Percentiles rank a stretch among this genome's conserved stretches.
Evolutionary conservation across 2,797 vertebrate genomes (phyloP).

Genomic region (Tauraco hartlaubi): DNA sequence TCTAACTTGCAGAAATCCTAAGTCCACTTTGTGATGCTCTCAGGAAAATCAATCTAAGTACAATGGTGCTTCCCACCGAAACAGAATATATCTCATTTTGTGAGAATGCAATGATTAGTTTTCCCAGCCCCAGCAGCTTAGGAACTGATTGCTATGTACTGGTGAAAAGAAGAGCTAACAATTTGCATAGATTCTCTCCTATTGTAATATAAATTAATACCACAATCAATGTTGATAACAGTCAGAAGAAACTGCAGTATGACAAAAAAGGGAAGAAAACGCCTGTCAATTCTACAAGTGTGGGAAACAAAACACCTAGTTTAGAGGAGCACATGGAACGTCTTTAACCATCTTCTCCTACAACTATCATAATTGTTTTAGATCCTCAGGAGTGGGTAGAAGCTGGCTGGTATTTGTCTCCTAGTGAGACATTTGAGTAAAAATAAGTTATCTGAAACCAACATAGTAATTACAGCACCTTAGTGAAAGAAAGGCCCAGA

Average conservation of each 20-base stretch:
- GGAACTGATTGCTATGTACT: background rate
- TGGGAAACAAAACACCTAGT: background rate
- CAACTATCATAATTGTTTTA: background rate
- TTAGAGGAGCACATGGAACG: background rate
- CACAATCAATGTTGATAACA: background rate
- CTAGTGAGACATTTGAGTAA: background rate
- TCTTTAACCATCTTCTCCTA: background rate
- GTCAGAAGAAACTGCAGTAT: background rate
- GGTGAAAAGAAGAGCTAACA: background rate
- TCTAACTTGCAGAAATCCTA: background rate
- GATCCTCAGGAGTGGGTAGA: background rate
- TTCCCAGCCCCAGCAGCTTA: background rate
- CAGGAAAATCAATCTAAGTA: background rate
- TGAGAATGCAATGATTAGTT: background rate
- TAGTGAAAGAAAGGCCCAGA: background rate
- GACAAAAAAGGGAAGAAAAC: background rate
- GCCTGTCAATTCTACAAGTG: background rate
- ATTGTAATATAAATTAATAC: background rate
- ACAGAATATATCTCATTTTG: background rate
- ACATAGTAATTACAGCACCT: background rate
- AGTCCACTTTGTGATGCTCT: rapidly evolving
- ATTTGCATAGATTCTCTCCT: background rate
- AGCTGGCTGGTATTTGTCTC: background rate
- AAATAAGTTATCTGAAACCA: background rate
- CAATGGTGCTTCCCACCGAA: background rate